Evolutionary conservation across 2,888 invertebrate species (phyloP).

Genomic region (Leptodirus hochenwartii): DNA sequence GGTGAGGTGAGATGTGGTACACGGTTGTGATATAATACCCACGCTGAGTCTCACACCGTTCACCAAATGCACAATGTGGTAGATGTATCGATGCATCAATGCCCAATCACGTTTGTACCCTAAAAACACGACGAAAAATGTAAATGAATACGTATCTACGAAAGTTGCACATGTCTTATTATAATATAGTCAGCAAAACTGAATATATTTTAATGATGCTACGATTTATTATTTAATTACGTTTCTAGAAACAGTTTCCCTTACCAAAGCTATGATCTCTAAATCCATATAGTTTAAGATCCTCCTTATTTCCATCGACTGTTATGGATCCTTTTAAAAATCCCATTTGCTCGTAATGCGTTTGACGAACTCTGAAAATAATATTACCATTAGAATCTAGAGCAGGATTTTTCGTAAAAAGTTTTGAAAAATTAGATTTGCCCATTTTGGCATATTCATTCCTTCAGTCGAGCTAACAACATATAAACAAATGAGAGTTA

Average conservation of each 20-base stretch:
- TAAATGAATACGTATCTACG: conserved; percentile 5
- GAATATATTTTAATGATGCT: conserved; percentile 2
- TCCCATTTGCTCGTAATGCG: conserved; percentile 72
- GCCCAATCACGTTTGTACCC: conserved; percentile 56
- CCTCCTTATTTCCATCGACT: conserved; percentile 31
- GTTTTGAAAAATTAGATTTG: background rate
- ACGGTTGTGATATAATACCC: conserved; percentile 61
- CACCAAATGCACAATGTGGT: conserved; percentile 56
- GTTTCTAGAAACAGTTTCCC: conserved; percentile 6
- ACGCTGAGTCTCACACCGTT: conserved; percentile 50
- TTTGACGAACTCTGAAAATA: conserved; percentile 47
- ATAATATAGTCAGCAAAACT: background rate
- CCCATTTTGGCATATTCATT: no score
- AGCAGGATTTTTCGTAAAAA: background rate
- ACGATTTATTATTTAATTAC: conserved; percentile 3
- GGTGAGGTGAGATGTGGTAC: conserved; percentile 43
- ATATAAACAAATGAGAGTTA: no score
- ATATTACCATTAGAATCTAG: background rate
- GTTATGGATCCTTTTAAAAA: conserved; percentile 37
- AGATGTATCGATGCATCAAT: conserved; percentile 57
- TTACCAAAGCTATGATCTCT: conserved; percentile 66
- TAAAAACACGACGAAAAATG: no score
- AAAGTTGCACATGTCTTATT: conserved; percentile 4
- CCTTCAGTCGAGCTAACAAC: no score
- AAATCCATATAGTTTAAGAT: conserved; percentile 42